Base-by-base conservation (phyloP, 2,113 vertebrate genomes). In the Solea senegalensis region DNA sequence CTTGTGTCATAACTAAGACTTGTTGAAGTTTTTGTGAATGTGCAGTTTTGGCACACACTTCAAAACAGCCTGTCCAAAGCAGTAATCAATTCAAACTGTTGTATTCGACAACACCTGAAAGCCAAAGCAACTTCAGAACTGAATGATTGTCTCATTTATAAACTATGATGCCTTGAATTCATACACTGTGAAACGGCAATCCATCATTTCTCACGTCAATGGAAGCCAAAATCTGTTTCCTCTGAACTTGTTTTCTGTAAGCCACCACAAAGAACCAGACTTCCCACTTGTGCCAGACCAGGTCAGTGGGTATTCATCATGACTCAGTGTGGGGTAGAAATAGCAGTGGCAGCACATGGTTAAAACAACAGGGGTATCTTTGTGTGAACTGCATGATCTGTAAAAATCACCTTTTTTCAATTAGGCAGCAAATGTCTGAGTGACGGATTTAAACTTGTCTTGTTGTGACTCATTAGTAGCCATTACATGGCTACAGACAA, bases 391-490 rank as follows among this genome's bases (percentile, higher is more conserved):
- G 75, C 60, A 76, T 72, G 71, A 86, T 69, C 46, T 85, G 84
- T 86, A 74, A 83, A 21, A 81, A 78, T 68, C 85, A 68, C 74
- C 62, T 61, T 49, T 83, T 90, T 86, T 91, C 82, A 81, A 84
- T 82, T 77, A 84, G 78, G 69, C 77, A 68, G 79, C 15, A 83
- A 83, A 83, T 28, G 52, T 69, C 53, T 5, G 0, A 53, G 69
- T 56, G 81, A 70, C 66, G 66, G 46, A 77, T 66, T 73, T 83
- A 83, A 82, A 80, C 72, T 14, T 72, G 61, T 77, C 67, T 56
- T 1, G 26, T 65, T 53, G 46, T 86, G 79, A 86, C 27, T 86
- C 71, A 75, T 74, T 63, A 70, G 48, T 48, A 68, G 58, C 44
- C 34, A 41, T 66, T 28, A 45, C 5, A 13, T 44, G 10, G 45